phyloP scores from a whole-genome alignment of 2,888 invertebrate genomes.

The Rhagonycha fulva region DNA sequence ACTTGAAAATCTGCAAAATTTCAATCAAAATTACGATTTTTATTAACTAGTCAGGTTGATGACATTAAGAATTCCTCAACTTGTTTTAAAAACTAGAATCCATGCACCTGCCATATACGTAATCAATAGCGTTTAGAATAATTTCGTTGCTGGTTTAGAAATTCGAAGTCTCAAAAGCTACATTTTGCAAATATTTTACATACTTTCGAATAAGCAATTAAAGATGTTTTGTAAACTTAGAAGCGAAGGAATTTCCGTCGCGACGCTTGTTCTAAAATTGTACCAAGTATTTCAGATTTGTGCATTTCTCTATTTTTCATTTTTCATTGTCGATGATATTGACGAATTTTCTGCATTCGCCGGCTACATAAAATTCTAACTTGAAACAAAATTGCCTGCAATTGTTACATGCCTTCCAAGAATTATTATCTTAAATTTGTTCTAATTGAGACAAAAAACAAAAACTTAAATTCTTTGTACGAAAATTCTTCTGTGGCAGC shows the following conservation, averaged over 20 bases:
- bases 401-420: neutral
- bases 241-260: neutral
- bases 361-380: neutral
- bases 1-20: neutral
- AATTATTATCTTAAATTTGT: neutral
- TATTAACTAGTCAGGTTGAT: slow-evolving; percentile 9
- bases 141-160: neutral
- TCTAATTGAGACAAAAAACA: neutral
- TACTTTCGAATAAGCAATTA: neutral
- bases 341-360: neutral
- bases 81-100: slow-evolving; percentile 7
- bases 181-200: neutral
- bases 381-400: neutral
- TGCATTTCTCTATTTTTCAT: neutral
- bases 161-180: neutral
- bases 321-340: neutral
- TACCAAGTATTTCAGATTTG: neutral
- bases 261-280: neutral
- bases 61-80: slow-evolving; percentile 10
- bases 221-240: neutral
- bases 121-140: slow-evolving; percentile 3
- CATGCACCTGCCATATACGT: slow-evolving; percentile 14
- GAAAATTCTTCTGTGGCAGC: neutral
- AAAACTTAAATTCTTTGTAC: neutral
- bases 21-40: neutral